phyloP scores from a whole-genome alignment of 2,888 invertebrate species.

The Thecophora atra region DNA sequence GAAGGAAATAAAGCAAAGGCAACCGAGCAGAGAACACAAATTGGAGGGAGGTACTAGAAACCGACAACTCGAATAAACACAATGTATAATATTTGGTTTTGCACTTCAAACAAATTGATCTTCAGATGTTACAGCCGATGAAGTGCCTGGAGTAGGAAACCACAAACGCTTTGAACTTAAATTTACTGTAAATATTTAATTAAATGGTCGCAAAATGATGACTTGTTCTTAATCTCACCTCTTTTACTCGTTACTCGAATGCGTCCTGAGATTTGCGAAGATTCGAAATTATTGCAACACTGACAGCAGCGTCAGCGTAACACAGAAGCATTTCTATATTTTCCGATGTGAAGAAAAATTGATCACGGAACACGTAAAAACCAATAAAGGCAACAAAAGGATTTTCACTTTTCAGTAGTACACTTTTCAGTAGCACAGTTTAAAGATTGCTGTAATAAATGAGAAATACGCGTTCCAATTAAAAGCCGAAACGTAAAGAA shows the following conservation, averaged over 20 bases:
- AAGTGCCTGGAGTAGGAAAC: too few species aligned
- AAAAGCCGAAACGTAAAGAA: not conserved
- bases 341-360: not conserved
- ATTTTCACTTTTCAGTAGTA: not conserved
- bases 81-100: too few species aligned
- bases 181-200: not conserved
- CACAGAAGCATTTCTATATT: not conserved
- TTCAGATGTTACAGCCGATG: too few species aligned
- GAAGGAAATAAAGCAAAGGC: not conserved
- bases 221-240: conserved; percentile 15
- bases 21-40: too few species aligned
- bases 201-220: too few species aligned
- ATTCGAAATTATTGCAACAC: not conserved
- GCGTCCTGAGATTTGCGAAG: not conserved
- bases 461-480: not conserved
- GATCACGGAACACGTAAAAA: not conserved
- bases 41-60: too few species aligned
- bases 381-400: not conserved
- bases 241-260: not conserved
- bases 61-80: too few species aligned
- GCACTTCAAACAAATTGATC: too few species aligned
- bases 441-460: conserved; percentile 4
- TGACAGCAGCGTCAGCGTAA: not conserved
- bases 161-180: too few species aligned
- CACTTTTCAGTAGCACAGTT: not conserved